Evolutionary conservation across 2,797 vertebrate genomes (phyloP), one percentile per base, ranked within the genome.

Genomic region (Malurus leucopterus): DNA sequence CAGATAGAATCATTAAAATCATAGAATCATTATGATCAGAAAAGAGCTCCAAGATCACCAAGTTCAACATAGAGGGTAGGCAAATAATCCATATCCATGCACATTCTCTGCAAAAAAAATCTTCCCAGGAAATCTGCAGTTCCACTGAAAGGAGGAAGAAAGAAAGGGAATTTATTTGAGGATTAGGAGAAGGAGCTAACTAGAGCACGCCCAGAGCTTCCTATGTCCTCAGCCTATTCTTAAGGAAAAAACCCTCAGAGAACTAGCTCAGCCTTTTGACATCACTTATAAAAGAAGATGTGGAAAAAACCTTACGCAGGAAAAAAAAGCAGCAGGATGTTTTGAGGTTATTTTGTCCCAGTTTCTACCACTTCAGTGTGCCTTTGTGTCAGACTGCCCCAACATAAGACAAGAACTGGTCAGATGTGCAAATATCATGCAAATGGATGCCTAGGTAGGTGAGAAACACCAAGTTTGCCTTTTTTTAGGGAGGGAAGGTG

Each of bases 361-460:
- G 34, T 61, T 68, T 54, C 30, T 4, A 61, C 7, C 3, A 2
- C 11, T n/a, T 59, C 24, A 22, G 22, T 30, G 17, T 41, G 26
- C 22, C 13, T 44, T 7, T 47, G 11, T 54, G 36, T 70, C 27
- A 83, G 38, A 55, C 11, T 44, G 19, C 12, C 23, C 18, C 61
- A 50, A 7, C 0, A 0, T 9, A 62, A 70, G 53, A 32, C 11
- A 79, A 8, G 5, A 54, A 24, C 20, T 74, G 1, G 0, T 9
- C 27, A 36, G 68, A 15, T 51, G 15, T 36, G 15, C 21, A 54
- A n/a, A 71, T 32, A 7, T 38, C 46, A 57, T 16, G 17, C 27
- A 69, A 71, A 72, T 36, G 11, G 8, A 36, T 69, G 34, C 24
- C 32, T 12, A 26, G 43, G 19, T 47, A 64, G 47, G 27, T 59